These are phyloP conservation scores for Harpagifer antarcticus DNA, from an alignment of 2,797 vertebrate genomes.

Conservation along the genomic window DNA sequence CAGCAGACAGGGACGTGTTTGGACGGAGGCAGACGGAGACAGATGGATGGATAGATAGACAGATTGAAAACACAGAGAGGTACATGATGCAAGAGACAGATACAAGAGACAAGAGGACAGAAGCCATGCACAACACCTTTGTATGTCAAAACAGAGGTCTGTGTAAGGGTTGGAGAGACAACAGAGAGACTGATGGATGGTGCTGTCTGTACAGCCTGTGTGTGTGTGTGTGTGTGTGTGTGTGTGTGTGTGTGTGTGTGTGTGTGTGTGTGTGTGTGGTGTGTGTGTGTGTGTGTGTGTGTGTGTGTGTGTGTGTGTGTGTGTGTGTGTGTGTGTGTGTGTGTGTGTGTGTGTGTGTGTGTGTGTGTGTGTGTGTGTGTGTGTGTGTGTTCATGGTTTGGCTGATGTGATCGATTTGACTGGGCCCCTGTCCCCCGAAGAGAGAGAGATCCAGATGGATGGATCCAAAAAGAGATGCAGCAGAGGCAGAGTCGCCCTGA, in stretches of 20 bases:
- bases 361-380: too few species aligned
- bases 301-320: too few species aligned
- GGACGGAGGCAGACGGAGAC: conserved; percentile 33
- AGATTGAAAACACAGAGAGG: not conserved
- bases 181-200: conserved; percentile 60
- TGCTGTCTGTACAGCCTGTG: conserved; percentile 54
- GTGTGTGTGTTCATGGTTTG: conserved; percentile 13
- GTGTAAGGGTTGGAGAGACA: conserved; percentile 28
- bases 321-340: too few species aligned
- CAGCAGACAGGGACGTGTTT: conserved; percentile 27
- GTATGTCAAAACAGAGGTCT: conserved; percentile 55
- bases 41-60: conserved; percentile 37
- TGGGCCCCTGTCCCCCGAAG: conserved; percentile 56
- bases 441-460: conserved; percentile 58
- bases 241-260: too few species aligned
- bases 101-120: conserved; percentile 54
- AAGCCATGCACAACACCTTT: conserved; percentile 37
- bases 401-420: conserved; percentile 73
- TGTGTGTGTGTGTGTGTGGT: too few species aligned
- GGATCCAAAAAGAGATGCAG: conserved; percentile 59
- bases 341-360: too few species aligned
- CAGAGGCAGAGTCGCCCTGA: conserved; percentile 52
- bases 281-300: too few species aligned
- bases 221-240: too few species aligned
- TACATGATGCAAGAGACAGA: conserved; percentile 39